Evolutionary conservation across 2,797 vertebrate genomes (phyloP).

Genomic region (Micromesistius poutassou): DNA sequence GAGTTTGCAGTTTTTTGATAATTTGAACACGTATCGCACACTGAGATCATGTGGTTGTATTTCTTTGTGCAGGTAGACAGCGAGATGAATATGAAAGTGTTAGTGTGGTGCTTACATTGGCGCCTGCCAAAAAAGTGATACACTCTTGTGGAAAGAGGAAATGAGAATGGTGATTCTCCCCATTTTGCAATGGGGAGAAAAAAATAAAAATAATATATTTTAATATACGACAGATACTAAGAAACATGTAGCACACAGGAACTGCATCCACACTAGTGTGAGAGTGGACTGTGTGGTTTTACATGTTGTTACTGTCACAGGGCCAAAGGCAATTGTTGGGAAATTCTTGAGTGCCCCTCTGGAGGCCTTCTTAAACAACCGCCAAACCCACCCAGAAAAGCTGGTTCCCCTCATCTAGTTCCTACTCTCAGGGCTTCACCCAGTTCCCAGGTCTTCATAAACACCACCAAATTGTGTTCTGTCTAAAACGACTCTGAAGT

Average conservation of each 20-base stretch:
- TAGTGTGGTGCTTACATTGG: too few species aligned
- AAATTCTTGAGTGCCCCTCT: not conserved
- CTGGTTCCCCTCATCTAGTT: not conserved
- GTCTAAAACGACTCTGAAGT: not conserved
- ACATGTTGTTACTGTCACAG: conserved; percentile 22
- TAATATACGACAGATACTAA: not conserved
- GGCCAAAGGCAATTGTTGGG: conserved; percentile 20
- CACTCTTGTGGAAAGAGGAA: not conserved
- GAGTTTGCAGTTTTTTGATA: not conserved
- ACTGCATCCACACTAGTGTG: not conserved
- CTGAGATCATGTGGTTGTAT: not conserved
- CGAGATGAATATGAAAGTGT: not conserved
- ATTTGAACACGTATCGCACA: not conserved
- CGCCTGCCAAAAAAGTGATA: not conserved
- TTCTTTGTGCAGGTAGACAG: not conserved
- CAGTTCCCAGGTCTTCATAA: not conserved
- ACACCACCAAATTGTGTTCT: not conserved
- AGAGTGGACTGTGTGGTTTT: conserved; percentile 16
- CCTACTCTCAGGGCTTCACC: not conserved
- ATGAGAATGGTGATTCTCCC: not conserved
- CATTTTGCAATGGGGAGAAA: not conserved
- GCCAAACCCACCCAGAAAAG: conserved; percentile 18
- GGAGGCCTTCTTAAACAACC: conserved; percentile 14
- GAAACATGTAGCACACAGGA: not conserved
- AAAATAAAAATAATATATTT: not conserved